Conservation (phyloP, 2,888 invertebrate species). For the Anthophora plumipes region DNA sequence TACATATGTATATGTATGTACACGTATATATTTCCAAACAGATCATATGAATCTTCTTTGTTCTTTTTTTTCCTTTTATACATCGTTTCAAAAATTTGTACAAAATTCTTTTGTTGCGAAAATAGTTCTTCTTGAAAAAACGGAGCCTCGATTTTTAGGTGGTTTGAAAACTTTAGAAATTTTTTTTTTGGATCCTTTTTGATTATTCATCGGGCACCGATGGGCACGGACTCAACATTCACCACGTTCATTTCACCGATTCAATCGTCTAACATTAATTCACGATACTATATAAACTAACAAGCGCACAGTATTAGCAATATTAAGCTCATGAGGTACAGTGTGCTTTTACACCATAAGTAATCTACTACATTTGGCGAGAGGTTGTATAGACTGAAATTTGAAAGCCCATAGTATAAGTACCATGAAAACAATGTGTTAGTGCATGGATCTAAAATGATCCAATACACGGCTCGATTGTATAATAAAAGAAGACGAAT, state of each 20-base stretch:
- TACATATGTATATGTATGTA: too few species aligned
- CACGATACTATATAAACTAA: constrained; percentile 62
- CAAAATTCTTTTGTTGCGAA: constrained; percentile 70
- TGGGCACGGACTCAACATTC: constrained; percentile 48
- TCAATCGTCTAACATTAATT: constrained; percentile 53
- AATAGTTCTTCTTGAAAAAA: constrained; percentile 62
- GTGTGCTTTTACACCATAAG: constrained; percentile 59
- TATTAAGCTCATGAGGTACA: constrained; percentile 71
- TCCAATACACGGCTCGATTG: neutral
- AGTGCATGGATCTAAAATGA: neutral
- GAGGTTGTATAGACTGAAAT: constrained; percentile 32
- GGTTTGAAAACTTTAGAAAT: constrained; percentile 53
- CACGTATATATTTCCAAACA: constrained; percentile 22
- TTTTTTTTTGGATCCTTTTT: constrained; percentile 4
- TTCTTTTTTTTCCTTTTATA: too few species aligned
- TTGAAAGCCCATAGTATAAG: constrained; percentile 23
- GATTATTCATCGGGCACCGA: constrained; percentile 52
- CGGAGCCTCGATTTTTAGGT: constrained; percentile 40
- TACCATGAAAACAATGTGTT: constrained; percentile 10
- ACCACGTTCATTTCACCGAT: constrained; percentile 15
- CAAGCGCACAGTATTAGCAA: constrained; percentile 70
- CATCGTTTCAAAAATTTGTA: constrained; percentile 62
- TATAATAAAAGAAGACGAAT: neutral
- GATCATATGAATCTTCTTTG: constrained; percentile 15
- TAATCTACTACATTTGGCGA: constrained; percentile 57